Conservation (phyloP, 2,888 invertebrate species). For the Brachyopa scutellaris region DNA sequence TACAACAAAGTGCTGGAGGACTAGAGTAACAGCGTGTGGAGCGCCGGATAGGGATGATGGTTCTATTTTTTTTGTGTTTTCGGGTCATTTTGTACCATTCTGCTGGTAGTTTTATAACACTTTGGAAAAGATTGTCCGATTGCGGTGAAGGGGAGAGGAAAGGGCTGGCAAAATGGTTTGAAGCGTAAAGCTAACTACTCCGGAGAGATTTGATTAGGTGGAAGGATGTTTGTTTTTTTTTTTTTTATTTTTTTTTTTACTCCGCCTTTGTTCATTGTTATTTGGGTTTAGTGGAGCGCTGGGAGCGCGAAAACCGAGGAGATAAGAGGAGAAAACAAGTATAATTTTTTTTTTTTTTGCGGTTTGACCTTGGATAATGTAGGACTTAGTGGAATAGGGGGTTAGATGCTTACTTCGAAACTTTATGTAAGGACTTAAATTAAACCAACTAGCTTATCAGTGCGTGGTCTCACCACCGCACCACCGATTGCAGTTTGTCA, state of each 20-base stretch:
- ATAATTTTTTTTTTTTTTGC: neutral
- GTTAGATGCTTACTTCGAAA: too few species aligned
- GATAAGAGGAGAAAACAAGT: conserved; percentile 5
- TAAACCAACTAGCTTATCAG: too few species aligned
- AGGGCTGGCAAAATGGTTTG: conserved; percentile 32
- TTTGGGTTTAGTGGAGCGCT: conserved; percentile 46
- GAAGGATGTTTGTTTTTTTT: conserved; percentile 43
- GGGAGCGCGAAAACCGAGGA: conserved; percentile 37
- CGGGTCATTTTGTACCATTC: conserved; percentile 68
- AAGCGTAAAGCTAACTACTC: conserved; percentile 69
- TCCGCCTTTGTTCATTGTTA: conserved; percentile 42
- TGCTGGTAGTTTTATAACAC: conserved; percentile 71
- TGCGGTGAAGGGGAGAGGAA: neutral
- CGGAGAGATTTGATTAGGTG: conserved; percentile 70
- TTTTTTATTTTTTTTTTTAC: conserved; percentile 5
- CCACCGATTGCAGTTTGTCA: too few species aligned
- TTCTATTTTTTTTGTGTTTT: conserved; percentile 38
- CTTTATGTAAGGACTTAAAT: too few species aligned
- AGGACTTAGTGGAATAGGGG: neutral
- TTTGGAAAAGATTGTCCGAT: conserved; percentile 59
- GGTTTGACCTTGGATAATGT: conserved; percentile 46
- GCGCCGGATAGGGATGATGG: conserved; percentile 19
- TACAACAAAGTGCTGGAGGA: conserved; percentile 64
- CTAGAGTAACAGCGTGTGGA: conserved; percentile 22
- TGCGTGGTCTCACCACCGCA: too few species aligned